Evolutionary conservation across 2,797 vertebrate species (phyloP).

Genomic region (Tokudaia muenninki): DNA sequence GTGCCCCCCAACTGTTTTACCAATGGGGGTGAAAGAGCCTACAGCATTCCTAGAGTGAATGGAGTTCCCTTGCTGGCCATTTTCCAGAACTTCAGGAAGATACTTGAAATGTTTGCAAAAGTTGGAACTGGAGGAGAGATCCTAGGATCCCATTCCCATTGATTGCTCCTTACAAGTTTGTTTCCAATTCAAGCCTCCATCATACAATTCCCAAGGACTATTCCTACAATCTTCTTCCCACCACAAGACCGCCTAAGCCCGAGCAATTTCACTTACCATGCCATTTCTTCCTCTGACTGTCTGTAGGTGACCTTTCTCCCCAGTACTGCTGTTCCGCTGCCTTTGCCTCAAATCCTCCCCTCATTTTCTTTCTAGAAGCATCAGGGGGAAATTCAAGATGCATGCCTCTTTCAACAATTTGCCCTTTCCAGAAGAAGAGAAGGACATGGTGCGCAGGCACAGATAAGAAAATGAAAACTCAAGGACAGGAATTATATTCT

Average conservation of each 20-base stretch:
- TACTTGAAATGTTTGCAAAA: neutral
- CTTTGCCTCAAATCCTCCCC: neutral
- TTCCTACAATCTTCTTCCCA: neutral
- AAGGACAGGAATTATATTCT: neutral
- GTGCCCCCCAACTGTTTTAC: neutral
- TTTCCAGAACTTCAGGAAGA: neutral
- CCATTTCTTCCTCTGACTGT: conserved; percentile 16
- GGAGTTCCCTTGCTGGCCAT: neutral
- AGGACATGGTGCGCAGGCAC: no score
- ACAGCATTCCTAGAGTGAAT: neutral
- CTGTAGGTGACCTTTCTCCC: neutral
- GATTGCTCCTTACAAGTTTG: neutral
- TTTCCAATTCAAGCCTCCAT: neutral
- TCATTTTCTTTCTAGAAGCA: neutral
- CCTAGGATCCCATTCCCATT: neutral
- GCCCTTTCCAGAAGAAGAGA: neutral
- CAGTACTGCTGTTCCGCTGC: neutral
- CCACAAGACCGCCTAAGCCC: neutral
- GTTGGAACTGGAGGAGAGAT: fast-evolving
- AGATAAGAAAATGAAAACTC: neutral
- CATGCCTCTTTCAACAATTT: neutral
- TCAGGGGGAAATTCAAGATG: neutral
- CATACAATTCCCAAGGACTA: neutral
- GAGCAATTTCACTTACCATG: neutral
- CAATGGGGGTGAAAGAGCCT: neutral